Evolutionary conservation across 1,140 invertebrate genomes (phyloP), one percentile per base, ranked within the genome.

Genomic region (Brachionus rubens): DNA sequence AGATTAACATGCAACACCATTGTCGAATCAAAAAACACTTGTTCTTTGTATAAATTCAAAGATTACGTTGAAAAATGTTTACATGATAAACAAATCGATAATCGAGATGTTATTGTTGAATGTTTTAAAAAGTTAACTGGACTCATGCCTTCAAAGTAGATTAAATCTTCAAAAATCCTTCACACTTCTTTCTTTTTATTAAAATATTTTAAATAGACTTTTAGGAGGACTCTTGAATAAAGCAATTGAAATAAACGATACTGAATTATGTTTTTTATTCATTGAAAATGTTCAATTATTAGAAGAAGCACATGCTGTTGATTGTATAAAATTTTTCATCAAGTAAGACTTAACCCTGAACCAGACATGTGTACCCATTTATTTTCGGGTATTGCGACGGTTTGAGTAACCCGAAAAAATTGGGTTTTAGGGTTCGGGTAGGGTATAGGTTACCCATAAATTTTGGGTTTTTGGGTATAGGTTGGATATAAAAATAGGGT

Each of bases 201-300:
- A 33, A 33, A 12, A 3, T n/a, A 36, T 54, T 24, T 43, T 72
- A 50, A 50, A n/a, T 24, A 48, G 68, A 50, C 21, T 54, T 28
- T 24, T 54, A 72, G 19, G n/a, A 33, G 21, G 33, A 19, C 19
- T 72, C 2, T 26, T 72, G 12, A 28, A 24, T 5, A 72, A 72
- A 40, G 43, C 68, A 7, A 72, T 72, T n/a, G 47, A 72, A 14
- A 14, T 72, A 72, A 50, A 72, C 26, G 68, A 72, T 72, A 26
- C 5, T 14, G 68, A 72, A n/a, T n/a, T 72, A 24, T 48, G 46
- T 19, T 19, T 19, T 1, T 19, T 54, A n/a, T 16, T 72, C 3
- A 14, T 72, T 19, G 68, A 72, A 21, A 72, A 54, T 48, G 46
- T 72, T 30, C 68, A 50, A 33, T 3, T 72, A 28, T 14, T 72